Evolutionary conservation across 2,797 vertebrate genomes (phyloP).

Genomic region (Bovichtus variegatus): DNA sequence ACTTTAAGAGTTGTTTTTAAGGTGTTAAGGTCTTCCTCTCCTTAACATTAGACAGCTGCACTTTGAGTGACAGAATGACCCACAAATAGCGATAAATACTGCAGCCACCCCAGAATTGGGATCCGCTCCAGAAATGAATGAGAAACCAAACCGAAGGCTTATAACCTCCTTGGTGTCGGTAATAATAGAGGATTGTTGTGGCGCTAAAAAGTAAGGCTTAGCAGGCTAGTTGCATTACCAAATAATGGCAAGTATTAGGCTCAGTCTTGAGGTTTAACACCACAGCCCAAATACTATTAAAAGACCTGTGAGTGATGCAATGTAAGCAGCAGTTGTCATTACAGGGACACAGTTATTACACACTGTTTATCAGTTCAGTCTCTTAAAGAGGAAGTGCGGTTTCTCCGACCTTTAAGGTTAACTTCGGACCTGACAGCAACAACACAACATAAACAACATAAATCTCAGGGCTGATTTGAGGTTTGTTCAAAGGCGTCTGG

Average conservation of each 20-base stretch:
- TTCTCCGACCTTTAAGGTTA: background rate
- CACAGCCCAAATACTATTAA: slow-evolving; percentile 25
- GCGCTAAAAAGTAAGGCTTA: background rate
- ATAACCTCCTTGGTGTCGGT: too few species aligned
- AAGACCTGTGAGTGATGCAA: slow-evolving; percentile 40
- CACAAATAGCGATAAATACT: background rate
- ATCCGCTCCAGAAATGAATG: too few species aligned
- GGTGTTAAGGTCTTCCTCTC: background rate
- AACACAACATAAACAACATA: slow-evolving; percentile 26
- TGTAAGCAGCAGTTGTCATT: slow-evolving; percentile 29
- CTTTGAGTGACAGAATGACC: background rate
- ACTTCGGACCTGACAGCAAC: slow-evolving; percentile 43
- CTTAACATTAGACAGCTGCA: background rate
- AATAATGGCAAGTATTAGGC: slow-evolving; percentile 17
- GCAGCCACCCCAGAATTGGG: background rate
- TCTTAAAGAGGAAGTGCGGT: slow-evolving; percentile 48
- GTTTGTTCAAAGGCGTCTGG: slow-evolving; percentile 43
- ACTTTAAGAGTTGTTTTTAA: background rate
- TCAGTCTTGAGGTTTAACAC: slow-evolving; percentile 29
- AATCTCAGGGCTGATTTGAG: slow-evolving; percentile 41
- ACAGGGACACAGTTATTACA: slow-evolving; percentile 43
- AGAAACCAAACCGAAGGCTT: too few species aligned
- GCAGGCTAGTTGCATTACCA: slow-evolving; percentile 5
- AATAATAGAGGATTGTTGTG: background rate
- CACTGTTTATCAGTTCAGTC: slow-evolving; percentile 20